These are phyloP conservation scores for Callyntrura guangdongensis DNA, from an alignment of 2,888 invertebrate species.

Conservation along the genomic window DNA sequence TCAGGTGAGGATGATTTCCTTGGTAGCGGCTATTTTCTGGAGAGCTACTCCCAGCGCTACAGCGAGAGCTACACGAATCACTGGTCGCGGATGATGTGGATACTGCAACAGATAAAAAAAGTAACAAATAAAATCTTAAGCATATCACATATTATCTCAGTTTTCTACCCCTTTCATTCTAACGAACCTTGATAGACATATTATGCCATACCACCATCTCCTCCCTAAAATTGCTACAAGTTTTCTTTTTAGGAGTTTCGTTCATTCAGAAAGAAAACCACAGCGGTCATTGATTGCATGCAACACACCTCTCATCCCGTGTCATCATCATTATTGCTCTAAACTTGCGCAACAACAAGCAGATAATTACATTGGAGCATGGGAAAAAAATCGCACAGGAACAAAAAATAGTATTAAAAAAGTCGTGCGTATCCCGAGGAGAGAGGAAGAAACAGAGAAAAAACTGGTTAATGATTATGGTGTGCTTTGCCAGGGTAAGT, in stretches of 20 bases:
- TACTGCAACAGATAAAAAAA: constrained; percentile 47
- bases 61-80: constrained; percentile 64
- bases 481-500: neutral
- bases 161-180: too few relatives aligned
- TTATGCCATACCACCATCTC: too few relatives aligned
- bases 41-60: constrained; percentile 72
- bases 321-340: neutral
- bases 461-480: constrained; percentile 20
- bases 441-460: constrained; percentile 2
- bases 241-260: neutral
- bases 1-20: neutral
- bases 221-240: too few relatives aligned
- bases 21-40: constrained; percentile 69
- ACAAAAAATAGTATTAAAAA: neutral
- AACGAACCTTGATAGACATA: too few relatives aligned
- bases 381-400: constrained; percentile 12
- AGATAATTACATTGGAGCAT: constrained; percentile 28
- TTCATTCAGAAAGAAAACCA: constrained; percentile 20
- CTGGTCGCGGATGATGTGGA: constrained; percentile 72
- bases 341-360: constrained; percentile 40
- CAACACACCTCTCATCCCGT: neutral
- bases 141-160: too few relatives aligned
- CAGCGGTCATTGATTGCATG: constrained; percentile 55
- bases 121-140: too few relatives aligned
- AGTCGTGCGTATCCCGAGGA: constrained; percentile 25